Evolutionary conservation across 2,888 invertebrate genomes (phyloP), one percentile per base, ranked within the genome.

Genomic region (Biston betularia): DNA sequence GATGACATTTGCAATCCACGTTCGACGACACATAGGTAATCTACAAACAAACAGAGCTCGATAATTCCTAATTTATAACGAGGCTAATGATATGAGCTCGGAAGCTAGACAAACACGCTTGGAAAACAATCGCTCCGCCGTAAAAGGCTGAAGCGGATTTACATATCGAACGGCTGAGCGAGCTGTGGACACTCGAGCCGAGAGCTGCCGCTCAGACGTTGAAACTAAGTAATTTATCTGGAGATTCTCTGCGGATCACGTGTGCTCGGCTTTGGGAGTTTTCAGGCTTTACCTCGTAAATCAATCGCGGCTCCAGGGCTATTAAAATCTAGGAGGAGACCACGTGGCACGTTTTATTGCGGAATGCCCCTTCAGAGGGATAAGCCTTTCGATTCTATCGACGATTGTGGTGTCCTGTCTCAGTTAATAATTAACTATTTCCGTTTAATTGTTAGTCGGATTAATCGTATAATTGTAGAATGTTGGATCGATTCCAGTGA

Each of bases 141-240:
- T 62, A 63, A 52, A 59, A 66, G 63, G 63, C 63, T 66, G 40
- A 65, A 65, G 59, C 55, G 61, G 64, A 71, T 71, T 71, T 71
- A 65, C 67, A 71, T 71, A 71, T 55, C 45, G 61, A 64, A 58
- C 48, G 57, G 62, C 63, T 65, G 64, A 55, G 66, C 50, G 62
- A 35, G 70, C 45, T 45, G 68, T 63, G 68, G 74, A 74, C 70
- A 66, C 58, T 58, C 59, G 68, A 69, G n/a, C n/a, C n/a, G 45
- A 45, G 48, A 48, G 48, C 24, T 12, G 24, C 46, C 46, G 75
- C 76, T 75, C 75, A 76, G 71, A 78, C 76, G 81, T 81, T 79
- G 75, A 76, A 75, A 72, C 74, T 80, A 82, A 80, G 82, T 82
- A 82, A 82, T 82, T 79, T 82, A 82, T 81, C 76, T 78, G 69